Evolutionary conservation across 2,797 vertebrate species (phyloP), one percentile per base, ranked within the genome.

Genomic region (Otolemur crassicaudatus): DNA sequence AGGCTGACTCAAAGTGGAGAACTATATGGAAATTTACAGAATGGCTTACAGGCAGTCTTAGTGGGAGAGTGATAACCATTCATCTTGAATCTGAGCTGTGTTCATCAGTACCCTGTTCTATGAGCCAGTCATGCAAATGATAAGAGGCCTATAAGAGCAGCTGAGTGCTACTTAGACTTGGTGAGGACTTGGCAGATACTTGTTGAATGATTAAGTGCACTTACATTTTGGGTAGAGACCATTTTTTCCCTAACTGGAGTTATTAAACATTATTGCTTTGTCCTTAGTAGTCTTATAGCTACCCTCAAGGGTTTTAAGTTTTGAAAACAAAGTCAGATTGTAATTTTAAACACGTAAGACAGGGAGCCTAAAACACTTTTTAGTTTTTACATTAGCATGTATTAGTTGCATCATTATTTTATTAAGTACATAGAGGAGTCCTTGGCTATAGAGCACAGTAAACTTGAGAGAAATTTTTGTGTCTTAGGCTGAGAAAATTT

Each of bases 231-330:
- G 53, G n/a, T 65, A 67, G 75, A 60, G 63, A 91, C 56, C 14
- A 22, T 37, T 65, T 61, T n/a, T 31, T 23, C 5, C 25, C 49
- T 63, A n/a, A 94, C 60, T 77, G n/a, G n/a, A 43, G 46, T 87
- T 73, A 87, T 70, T 97, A 96, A 79, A 80, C 29, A 65, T 23
- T 73, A 69, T 87, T 75, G 96, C 82, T 90, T 87, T 81, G 31
- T 93, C 70, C 19, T 79, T 70, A 46, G 49, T 56, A 29, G 53
- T 58, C 53, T 56, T 81, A 72, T 0, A 58, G 73, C 34, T 77
- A 56, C 49, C 34, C 63, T 73, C 5, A 77, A 81, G 46, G 3
- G 27, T 69, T 77, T 85, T 72, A 82, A 79, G 23, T 87, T 91
- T 88, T 91, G 56, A 72, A 91, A 94, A 77, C n/a, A 95, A 92